Evolutionary conservation across 2,888 invertebrate genomes (phyloP).

Genomic region (Epicampocera succincta): DNA sequence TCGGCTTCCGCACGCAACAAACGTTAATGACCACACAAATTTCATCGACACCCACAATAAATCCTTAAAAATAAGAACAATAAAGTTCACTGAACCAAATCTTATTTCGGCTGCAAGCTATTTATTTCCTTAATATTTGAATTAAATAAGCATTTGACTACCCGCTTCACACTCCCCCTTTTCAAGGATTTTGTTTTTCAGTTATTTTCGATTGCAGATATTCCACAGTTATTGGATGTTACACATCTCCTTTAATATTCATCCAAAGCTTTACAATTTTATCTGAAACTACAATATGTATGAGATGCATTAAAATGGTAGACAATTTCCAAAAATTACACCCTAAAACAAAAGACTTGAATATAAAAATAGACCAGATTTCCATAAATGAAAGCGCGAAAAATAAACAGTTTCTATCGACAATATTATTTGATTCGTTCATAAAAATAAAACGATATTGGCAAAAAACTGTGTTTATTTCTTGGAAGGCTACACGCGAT

Average conservation of each 20-base stretch:
- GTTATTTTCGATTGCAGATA: not conserved
- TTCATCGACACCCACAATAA: too few species aligned
- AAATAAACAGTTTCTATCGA: slow-evolving; percentile 14
- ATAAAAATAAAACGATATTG: not conserved
- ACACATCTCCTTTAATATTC: not conserved
- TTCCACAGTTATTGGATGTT: not conserved
- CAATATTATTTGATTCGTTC: slow-evolving; percentile 7
- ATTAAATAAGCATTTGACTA: too few species aligned
- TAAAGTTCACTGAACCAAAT: slow-evolving; percentile 7
- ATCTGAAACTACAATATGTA: not conserved
- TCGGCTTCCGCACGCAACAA: too few species aligned
- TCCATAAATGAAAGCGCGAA: slow-evolving; percentile 37
- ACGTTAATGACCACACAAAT: too few species aligned
- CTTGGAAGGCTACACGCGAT: too few species aligned
- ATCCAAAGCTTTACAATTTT: not conserved
- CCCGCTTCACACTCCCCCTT: too few species aligned
- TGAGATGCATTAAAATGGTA: not conserved
- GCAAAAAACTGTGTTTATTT: too few species aligned
- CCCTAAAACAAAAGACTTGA: slow-evolving; percentile 1
- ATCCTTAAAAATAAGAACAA: not conserved
- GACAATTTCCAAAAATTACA: not conserved
- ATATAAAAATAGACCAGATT: slow-evolving; percentile 4
- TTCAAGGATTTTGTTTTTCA: not conserved
- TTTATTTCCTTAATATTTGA: not conserved
- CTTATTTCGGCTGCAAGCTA: slow-evolving; percentile 27